Base-by-base conservation (phyloP, 2,797 vertebrate species). In the Chelon labrosus region DNA sequence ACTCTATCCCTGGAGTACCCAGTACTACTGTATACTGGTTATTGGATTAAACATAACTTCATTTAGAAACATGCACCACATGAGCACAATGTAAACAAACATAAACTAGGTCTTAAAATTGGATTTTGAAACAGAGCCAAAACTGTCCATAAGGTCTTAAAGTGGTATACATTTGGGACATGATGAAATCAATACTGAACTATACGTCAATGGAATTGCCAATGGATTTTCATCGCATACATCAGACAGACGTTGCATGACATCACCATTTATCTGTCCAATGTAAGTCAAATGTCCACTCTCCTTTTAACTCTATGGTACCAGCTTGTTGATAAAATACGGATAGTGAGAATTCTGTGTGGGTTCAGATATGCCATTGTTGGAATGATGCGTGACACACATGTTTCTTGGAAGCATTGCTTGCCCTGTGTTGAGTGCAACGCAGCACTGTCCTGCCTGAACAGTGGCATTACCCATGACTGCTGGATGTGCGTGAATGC, bases 401-500 rank as follows among this genome's bases (percentile, higher is more conserved):
- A 51, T 51, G 53, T 71, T 72, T 67, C 38, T 73, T 19, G 8
- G 41, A 63, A 47, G 25, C 25, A 38, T 65, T 80, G 61, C 31
- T 58, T 13, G 25, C 70, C 67, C 20, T 27, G 17, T 22, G 13
- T 27, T 54, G 12, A 75, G 66, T 66, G 68, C 80, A 80, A 72
- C 39, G 14, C n/a, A 22, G 67, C 50, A 25, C 63, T 61, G 70
- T 75, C 56, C 63, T 51, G 62, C 56, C 50, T 1, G 44, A 73
- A 51, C 69, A 62, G 25, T 49, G 3, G 69, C 73, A 47, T 71
- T 72, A 75, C 54, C 81, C 73, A 13, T 65, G 78, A 67, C 70
- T 81, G 69, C 73, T 53, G 71, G 56, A 71, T 56, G 56, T 84
- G 75, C 82, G 82, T 83, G 87, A 89, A 83, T 71, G 59, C 74